phyloP scores from a whole-genome alignment of 2,113 vertebrate genomes.

The Sebastes fasciatus region DNA sequence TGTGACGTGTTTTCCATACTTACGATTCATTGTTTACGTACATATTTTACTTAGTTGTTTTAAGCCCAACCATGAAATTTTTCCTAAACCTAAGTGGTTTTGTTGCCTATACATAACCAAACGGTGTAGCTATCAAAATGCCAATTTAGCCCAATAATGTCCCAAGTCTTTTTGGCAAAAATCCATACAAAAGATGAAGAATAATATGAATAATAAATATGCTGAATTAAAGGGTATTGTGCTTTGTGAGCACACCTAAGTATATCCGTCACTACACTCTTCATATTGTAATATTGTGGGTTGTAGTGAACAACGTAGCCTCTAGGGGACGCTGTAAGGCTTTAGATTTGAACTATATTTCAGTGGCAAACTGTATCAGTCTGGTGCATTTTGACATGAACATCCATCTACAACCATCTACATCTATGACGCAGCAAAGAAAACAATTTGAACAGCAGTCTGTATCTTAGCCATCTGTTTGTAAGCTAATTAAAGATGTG shows the following conservation, averaged over 20 bases:
- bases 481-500: conserved; percentile 6
- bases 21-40: no score
- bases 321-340: not conserved
- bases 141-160: no score
- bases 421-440: not conserved
- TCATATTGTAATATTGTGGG: not conserved
- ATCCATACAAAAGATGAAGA: no score
- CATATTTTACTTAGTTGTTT: no score
- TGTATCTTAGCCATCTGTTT: not conserved
- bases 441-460: not conserved
- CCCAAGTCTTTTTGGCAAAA: no score
- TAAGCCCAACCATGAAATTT: no score
- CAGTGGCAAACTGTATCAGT: not conserved
- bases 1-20: no score
- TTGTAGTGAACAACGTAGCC: no score
- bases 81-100: no score
- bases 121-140: no score
- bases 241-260: not conserved
- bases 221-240: not conserved
- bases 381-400: not conserved
- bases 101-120: no score
- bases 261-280: not conserved
- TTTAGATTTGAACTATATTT: not conserved
- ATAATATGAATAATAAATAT: no score
- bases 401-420: not conserved